Base-by-base conservation (phyloP, 2,888 invertebrate genomes). In the Hypomecis atomaria region DNA sequence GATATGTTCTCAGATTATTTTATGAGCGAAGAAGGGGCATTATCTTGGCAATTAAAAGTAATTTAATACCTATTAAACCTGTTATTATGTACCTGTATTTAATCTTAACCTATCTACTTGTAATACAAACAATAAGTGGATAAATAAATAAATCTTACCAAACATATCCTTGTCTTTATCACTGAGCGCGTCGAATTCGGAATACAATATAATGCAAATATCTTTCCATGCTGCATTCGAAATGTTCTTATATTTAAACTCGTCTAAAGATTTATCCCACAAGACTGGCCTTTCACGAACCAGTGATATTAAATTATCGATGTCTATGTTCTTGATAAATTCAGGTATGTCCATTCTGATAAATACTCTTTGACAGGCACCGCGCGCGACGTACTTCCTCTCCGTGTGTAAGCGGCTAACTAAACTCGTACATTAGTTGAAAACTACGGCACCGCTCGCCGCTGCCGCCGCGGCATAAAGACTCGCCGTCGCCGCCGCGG, bases 251-350 rank as follows among this genome's bases (percentile, higher is more conserved):
- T 40, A 52, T 40, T 52, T 52, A 40, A 38, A 52, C 49, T 50
- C 34, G 11, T 52, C 40, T 52, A 52, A 52, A 52, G 52, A 52
- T 52, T 52, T 52, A 40, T 52, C 40, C 40, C 52, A 52, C 40
- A 52, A 52, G 52, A 52, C 52, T 52, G 52, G 40, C 44, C 44
- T 52, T 40, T 52, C 52, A 52, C 52, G 52, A 52, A 52, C 52
- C 50, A 50, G 50, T 50, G 50, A 50, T 11, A 52, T 40, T 52
- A 52, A 52, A 40, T 44, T 44, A 44, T 44, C 44, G 44, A 44
- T 44, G 44, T 44, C 44, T 44, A 44, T 44, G 44, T 44, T 44
- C 44, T 11, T 44, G 44, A 44, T 44, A 44, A 44, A 44, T 44
- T 44, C 43, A 43, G 43, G 43, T 43, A 43, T 43, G 43, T 43